phyloP scores from a whole-genome alignment of 2,888 invertebrate species.

The Danaus chrysippus region DNA sequence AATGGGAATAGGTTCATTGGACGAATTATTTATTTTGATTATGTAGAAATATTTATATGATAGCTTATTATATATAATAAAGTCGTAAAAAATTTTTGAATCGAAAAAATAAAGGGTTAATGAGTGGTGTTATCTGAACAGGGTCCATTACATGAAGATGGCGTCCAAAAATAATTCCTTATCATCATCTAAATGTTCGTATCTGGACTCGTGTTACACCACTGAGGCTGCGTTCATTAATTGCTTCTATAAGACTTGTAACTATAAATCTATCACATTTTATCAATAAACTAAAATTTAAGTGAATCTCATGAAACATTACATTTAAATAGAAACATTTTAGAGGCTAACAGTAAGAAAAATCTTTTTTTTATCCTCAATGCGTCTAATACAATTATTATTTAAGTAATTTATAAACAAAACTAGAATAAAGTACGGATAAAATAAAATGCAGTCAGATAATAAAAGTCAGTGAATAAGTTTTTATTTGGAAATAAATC shows the following conservation, averaged over 20 bases:
- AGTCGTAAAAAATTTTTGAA: too few species aligned
- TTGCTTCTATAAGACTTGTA: slow-evolving; percentile 47
- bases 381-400: too few species aligned
- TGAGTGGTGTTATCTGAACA: slow-evolving; percentile 1
- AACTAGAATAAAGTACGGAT: neutral
- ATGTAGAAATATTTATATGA: too few species aligned
- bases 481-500: slow-evolving; percentile 35
- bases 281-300: slow-evolving; percentile 10
- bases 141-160: slow-evolving; percentile 7
- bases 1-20: too few species aligned
- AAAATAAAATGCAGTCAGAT: slow-evolving; percentile 1
- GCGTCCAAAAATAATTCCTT: slow-evolving; percentile 27
- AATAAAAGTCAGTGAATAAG: slow-evolving; percentile 35
- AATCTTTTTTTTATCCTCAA: too few species aligned
- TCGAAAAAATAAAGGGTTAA: neutral
- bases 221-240: slow-evolving; percentile 50
- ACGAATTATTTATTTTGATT: too few species aligned
- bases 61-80: too few species aligned
- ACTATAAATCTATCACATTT: slow-evolving; percentile 27
- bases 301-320: neutral
- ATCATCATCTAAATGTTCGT: slow-evolving; percentile 61
- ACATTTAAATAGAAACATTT: too few species aligned
- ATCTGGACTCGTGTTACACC: slow-evolving; percentile 37
- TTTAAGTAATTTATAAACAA: too few species aligned
- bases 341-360: too few species aligned